phyloP scores from a whole-genome alignment of 2,888 invertebrate genomes.

The Lutraria lutraria region DNA sequence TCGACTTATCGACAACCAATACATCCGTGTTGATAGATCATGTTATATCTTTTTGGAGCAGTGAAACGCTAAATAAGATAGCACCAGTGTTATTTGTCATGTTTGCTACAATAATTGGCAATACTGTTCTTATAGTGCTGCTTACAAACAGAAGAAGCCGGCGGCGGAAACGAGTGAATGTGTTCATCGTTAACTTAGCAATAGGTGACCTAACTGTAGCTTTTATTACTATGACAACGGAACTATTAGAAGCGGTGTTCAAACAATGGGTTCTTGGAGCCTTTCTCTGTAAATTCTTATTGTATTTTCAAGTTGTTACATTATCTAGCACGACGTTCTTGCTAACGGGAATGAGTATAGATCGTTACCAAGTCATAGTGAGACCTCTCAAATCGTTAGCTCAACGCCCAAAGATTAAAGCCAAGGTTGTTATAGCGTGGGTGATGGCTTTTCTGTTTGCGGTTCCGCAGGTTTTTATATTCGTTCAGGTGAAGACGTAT shows the following conservation, averaged over 20 bases:
- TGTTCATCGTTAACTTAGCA: constrained; percentile 87
- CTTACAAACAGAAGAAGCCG: constrained; percentile 81
- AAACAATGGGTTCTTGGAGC: constrained; percentile 87
- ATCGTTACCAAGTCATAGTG: constrained; percentile 87
- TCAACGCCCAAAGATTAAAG: constrained; percentile 81
- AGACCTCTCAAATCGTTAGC: constrained; percentile 85
- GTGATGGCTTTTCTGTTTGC: constrained; percentile 86
- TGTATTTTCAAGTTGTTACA: constrained; percentile 87
- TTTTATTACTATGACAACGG: constrained; percentile 87
- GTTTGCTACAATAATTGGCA: constrained; percentile 86
- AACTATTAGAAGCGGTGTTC: constrained; percentile 86
- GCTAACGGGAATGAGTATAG: constrained; percentile 87
- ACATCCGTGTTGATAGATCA: constrained; percentile 2
- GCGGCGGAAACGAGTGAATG: constrained; percentile 86
- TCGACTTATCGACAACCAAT: background rate
- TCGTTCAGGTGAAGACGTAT: constrained; percentile 83
- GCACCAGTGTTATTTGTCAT: constrained; percentile 81
- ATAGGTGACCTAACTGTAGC: constrained; percentile 87
- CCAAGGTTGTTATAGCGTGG: constrained; percentile 87
- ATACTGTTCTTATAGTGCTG: constrained; percentile 84
- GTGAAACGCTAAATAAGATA: constrained; percentile 68
- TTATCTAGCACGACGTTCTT: constrained; percentile 87
- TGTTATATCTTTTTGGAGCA: constrained; percentile 70
- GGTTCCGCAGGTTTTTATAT: constrained; percentile 87
- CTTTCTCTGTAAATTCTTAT: constrained; percentile 86